phyloP scores from a whole-genome alignment of 1,140 invertebrate species.

The Formica exsecta region DNA sequence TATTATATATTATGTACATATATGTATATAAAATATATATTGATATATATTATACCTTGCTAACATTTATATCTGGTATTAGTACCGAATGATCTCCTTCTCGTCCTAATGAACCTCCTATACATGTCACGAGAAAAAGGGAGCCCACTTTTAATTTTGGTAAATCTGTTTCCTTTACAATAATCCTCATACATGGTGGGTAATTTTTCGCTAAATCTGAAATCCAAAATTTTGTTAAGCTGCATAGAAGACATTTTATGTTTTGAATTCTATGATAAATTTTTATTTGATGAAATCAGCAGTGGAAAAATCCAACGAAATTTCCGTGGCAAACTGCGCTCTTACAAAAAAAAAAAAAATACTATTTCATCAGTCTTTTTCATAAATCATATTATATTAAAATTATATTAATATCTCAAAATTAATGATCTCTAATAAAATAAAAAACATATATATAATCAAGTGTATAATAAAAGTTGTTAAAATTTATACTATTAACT shows the following conservation, averaged over 20 bases:
- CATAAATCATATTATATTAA: background rate
- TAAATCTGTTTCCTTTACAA: constrained; percentile 92
- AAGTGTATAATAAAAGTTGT: background rate
- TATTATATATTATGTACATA: background rate
- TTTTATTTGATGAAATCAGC: background rate
- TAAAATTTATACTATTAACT: background rate
- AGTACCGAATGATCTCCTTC: constrained; percentile 91
- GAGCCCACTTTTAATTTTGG: constrained; percentile 91
- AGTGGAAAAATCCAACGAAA: background rate
- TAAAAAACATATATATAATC: background rate
- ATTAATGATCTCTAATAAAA: background rate
- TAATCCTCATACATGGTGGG: constrained; percentile 95
- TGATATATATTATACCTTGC: constrained; percentile 88
- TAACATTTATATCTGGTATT: constrained; percentile 93
- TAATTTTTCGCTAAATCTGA: constrained; percentile 91
- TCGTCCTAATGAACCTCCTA: constrained; percentile 94
- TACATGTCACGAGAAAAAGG: constrained; percentile 94
- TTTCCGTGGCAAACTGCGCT: background rate
- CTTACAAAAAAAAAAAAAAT: background rate
- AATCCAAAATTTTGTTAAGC: constrained; percentile 74
- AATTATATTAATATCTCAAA: background rate
- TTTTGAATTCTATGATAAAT: background rate
- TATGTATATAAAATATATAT: background rate
- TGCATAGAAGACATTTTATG: background rate
- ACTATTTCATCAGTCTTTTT: background rate